Evolutionary conservation across 2,113 vertebrate species (phyloP).

Genomic region (Sebastes schlegelii): DNA sequence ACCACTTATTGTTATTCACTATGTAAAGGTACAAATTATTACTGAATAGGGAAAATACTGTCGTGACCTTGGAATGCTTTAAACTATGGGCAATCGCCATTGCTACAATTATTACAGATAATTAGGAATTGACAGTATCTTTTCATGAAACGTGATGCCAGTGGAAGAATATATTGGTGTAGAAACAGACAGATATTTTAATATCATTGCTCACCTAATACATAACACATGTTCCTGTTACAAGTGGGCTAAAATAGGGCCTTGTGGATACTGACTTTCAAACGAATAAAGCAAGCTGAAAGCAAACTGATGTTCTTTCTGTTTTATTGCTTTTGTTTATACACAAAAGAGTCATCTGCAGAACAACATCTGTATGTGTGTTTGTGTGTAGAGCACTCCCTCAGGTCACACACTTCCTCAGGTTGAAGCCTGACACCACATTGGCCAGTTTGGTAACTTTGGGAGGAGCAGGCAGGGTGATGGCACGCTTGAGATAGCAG

Average conservation of each 20-base stretch:
- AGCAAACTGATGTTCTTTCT: background rate
- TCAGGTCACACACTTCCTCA: background rate
- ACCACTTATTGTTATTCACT: background rate
- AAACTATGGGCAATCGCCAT: no score
- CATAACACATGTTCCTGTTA: background rate
- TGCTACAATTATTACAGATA: no score
- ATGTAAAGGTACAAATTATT: no score
- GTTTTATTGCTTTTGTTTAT: background rate
- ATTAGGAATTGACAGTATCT: no score
- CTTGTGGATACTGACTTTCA: background rate
- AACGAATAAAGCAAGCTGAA: background rate
- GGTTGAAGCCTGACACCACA: slow-evolving; percentile 1
- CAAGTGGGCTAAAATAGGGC: background rate
- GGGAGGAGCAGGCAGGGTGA: slow-evolving; percentile 62
- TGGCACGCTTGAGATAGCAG: slow-evolving; percentile 73
- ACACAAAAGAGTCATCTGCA: background rate
- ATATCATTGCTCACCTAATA: background rate
- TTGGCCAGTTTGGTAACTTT: slow-evolving; percentile 38
- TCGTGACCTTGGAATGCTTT: no score
- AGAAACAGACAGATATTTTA: background rate
- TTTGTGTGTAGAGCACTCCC: background rate
- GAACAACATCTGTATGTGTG: background rate
- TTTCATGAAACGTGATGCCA: no score
- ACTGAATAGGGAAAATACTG: background rate
- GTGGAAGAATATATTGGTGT: background rate